phyloP scores from a whole-genome alignment of 1,140 invertebrate species.

The Pectinophora gossypiella region DNA sequence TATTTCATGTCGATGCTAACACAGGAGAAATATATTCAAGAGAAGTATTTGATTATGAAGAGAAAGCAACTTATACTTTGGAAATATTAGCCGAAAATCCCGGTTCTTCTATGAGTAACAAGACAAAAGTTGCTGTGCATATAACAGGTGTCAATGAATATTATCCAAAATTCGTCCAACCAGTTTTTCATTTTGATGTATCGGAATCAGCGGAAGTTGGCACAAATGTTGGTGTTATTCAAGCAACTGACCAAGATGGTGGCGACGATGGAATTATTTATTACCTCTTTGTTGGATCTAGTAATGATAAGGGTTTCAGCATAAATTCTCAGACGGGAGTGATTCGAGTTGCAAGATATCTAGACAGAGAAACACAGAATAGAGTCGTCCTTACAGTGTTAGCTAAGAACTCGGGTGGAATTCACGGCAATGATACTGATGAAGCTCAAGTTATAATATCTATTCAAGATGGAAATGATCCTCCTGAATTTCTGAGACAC shows the following conservation, averaged over 20 bases:
- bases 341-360: conserved; percentile 86
- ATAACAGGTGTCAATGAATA: conserved; percentile 95
- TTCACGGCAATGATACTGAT: conserved; percentile 95
- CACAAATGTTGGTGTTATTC: conserved; percentile 89
- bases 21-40: conserved; percentile 87
- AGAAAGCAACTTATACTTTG: conserved; percentile 84
- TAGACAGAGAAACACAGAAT: conserved; percentile 95
- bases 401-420: conserved; percentile 95
- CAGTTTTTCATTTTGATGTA: conserved; percentile 94
- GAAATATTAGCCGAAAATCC: conserved; percentile 92
- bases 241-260: conserved; percentile 93
- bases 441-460: conserved; percentile 95
- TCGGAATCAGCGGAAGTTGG: conserved; percentile 94
- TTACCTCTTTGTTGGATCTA: conserved; percentile 94
- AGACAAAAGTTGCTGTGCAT: conserved; percentile 83
- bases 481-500: conserved; percentile 90
- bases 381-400: conserved; percentile 92
- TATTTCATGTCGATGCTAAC: conserved; percentile 86
- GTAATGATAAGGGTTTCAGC: conserved; percentile 93
- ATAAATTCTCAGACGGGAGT: conserved; percentile 91
- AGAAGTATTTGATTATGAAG: conserved; percentile 92
- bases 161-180: conserved; percentile 93
- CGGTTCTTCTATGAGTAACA: conserved; percentile 86
- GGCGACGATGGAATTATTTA: conserved; percentile 95
- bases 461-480: conserved; percentile 97